phyloP scores from a whole-genome alignment of 2,113 vertebrate species.

The Rhipidura dahli region DNA sequence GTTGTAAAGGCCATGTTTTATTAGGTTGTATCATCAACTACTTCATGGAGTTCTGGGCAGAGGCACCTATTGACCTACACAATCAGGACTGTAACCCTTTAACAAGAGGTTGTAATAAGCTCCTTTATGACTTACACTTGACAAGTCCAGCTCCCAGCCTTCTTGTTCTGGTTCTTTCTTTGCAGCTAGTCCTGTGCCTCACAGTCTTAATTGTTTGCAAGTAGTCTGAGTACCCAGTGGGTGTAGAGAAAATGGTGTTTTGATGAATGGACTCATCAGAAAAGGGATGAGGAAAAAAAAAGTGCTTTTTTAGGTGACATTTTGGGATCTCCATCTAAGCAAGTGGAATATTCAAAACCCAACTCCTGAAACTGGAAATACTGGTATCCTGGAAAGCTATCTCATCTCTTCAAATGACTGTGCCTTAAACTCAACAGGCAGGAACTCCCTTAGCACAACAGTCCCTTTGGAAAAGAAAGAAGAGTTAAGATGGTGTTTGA shows the following conservation, averaged over 20 bases:
- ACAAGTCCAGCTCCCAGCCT: neutral
- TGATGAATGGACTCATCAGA: neutral
- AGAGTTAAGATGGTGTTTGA: neutral
- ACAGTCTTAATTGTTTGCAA: neutral
- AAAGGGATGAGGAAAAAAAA: neutral
- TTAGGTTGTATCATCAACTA: neutral
- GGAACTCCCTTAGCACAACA: neutral
- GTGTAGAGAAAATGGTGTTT: neutral
- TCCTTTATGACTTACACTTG: neutral
- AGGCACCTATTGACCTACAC: neutral
- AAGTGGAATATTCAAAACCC: neutral
- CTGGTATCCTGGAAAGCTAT: constrained; percentile 35
- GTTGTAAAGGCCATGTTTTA: neutral
- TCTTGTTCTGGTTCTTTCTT: neutral
- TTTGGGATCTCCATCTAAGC: neutral
- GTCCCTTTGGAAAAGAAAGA: neutral
- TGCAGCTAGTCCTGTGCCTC: neutral
- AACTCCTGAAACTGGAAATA: constrained; percentile 46
- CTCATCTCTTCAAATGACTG: constrained; percentile 22
- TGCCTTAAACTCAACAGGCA: neutral
- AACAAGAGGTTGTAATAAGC: neutral
- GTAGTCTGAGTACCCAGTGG: neutral
- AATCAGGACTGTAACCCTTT: neutral
- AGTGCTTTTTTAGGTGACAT: neutral
- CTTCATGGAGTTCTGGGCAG: neutral